Conservation (phyloP, 2,888 invertebrate genomes). For the Phortica okadai region DNA sequence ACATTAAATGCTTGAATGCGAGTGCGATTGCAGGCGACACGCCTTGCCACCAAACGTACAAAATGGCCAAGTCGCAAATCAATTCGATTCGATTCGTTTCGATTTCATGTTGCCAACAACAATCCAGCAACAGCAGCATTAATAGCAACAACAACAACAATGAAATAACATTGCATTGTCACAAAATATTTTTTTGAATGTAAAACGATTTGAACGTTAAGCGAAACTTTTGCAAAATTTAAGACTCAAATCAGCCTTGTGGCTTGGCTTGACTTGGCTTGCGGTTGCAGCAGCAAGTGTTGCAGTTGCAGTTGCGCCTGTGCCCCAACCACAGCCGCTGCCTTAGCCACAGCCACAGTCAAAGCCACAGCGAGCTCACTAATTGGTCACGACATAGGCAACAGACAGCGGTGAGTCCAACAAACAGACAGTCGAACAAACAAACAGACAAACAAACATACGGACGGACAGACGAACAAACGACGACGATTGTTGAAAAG, state of each 20-base stretch:
- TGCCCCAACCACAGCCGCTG: conserved; percentile 42
- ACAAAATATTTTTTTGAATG: conserved; percentile 67
- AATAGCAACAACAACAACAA: conserved; percentile 19
- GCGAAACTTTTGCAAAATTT: neutral
- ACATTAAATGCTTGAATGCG: conserved; percentile 19
- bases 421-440: conserved; percentile 14
- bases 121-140: conserved; percentile 18
- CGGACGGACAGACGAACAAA: conserved; percentile 15
- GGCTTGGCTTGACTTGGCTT: neutral
- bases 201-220: conserved; percentile 54
- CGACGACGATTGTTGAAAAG: conserved; percentile 6
- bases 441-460: neutral
- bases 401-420: conserved; percentile 11
- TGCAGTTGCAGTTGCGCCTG: conserved; percentile 55
- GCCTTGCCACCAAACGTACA: conserved; percentile 8
- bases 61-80: neutral
- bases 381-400: conserved; percentile 65
- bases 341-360: conserved; percentile 8
- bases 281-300: conserved; percentile 46
- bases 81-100: neutral
- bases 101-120: conserved; percentile 32
- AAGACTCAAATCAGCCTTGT: neutral
- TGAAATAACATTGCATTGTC: conserved; percentile 59
- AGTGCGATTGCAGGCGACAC: conserved; percentile 14
- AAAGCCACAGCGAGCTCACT: conserved; percentile 51